Conservation (phyloP, 2,797 vertebrate genomes). For the Passerculus sandwichensis region DNA sequence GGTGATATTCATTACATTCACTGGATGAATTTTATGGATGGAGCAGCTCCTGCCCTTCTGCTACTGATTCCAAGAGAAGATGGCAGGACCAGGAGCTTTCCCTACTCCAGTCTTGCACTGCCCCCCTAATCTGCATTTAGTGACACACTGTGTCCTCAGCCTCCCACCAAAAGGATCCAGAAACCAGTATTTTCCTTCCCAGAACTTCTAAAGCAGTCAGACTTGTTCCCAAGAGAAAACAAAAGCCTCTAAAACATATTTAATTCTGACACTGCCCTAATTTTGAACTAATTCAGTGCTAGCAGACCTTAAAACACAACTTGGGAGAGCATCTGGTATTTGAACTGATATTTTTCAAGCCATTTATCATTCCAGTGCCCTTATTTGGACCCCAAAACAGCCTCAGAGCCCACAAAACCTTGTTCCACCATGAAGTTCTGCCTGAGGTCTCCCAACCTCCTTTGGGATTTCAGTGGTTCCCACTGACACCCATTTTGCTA, state of each 20-base stretch:
- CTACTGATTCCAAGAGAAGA: neutral
- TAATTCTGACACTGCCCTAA: neutral
- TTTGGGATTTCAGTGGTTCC: neutral
- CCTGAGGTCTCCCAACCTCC: neutral
- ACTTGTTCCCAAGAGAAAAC: neutral
- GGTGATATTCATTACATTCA: neutral
- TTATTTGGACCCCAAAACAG: neutral
- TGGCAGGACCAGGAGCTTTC: neutral
- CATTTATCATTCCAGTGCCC: neutral
- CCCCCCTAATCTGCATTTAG: neutral
- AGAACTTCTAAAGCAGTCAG: neutral
- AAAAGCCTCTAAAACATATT: neutral
- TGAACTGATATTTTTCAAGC: neutral
- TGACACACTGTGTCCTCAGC: neutral
- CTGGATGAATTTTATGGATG: neutral
- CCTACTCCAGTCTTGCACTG: neutral
- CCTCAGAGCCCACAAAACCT: neutral
- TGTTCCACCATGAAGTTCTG: neutral
- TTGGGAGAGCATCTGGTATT: neutral
- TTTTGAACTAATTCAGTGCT: neutral
- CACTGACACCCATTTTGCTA: neutral
- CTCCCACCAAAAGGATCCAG: neutral
- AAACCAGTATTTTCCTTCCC: neutral
- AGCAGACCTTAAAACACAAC: neutral
- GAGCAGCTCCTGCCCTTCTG: neutral